Base-by-base conservation (phyloP, 2,797 vertebrate species). In the Liparis tanakae region DNA sequence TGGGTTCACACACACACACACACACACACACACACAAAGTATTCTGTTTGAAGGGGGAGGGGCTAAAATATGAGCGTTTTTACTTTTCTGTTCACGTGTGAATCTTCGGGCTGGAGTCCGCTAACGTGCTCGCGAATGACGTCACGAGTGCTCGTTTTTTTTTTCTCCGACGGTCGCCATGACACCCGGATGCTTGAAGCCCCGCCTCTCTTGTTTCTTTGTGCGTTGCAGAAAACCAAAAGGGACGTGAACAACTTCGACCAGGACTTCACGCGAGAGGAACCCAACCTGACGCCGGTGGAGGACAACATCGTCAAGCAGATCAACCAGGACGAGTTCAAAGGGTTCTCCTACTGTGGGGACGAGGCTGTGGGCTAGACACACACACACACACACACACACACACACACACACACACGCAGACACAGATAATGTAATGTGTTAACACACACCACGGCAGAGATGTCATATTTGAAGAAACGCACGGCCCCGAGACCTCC, bases 181-280 rank as follows among this genome's bases (percentile, higher is more conserved):
- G 25, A 30, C 12, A 22, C 59, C 25, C 25, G 18, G 15, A 34
- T 7, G 14, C 15, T 20, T 30, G 1, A 15, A 7, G 63, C 25
- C 25, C 2, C 1, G 37, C 34, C 34, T 41, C 25, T 34, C 37
- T 2, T 9, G 41, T 0, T 69, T 72, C 1, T 50, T 65, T 63
- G 12, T 72, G 62, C 39, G 10, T 57, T 68, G 39, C 94, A 99
- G 97, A 99, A 99, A 98, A 99, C 98, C 95, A 99, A 98, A 96
- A 96, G 97, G 93, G 97, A 99, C 10, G 98, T 99, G 92, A 99
- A 99, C 94, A 99, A 99, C 93, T 99, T 99, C 87, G 98, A 99
- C 94, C 98, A 99, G 95, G 98, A 98, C 94, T 99, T 99, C 89
- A 99, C 98, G 5, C 94, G 97, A 22, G 98, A 99, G 89, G 97